phyloP scores from a whole-genome alignment of 1,140 invertebrate species.

The Eurytemora carolleeae region DNA sequence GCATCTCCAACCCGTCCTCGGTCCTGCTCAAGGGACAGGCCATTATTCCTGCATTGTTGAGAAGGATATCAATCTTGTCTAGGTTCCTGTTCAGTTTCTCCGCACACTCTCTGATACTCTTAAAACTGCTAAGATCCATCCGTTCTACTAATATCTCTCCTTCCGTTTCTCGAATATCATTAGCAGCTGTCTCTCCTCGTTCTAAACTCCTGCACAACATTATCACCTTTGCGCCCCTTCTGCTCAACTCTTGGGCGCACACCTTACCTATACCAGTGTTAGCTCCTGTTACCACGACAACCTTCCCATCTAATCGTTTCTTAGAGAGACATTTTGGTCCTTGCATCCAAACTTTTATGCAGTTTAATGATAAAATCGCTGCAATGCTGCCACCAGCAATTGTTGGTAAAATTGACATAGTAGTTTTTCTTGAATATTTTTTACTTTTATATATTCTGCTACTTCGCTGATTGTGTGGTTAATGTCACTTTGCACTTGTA shows the following conservation, averaged over 20 bases:
- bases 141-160: conserved; percentile 33
- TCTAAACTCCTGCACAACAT: conserved; percentile 32
- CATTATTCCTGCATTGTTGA: too few relatives aligned
- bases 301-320: too few relatives aligned
- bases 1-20: conserved; percentile 5
- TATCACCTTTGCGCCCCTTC: conserved; percentile 29
- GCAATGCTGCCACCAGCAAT: too few relatives aligned
- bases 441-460: too few relatives aligned
- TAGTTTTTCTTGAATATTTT: too few relatives aligned
- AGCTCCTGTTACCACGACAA: too few relatives aligned
- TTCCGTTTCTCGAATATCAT: conserved; percentile 24
- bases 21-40: not conserved
- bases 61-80: conserved; percentile 29
- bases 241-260: conserved; percentile 33
- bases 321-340: too few relatives aligned
- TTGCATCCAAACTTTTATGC: too few relatives aligned
- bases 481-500: too few relatives aligned
- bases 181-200: conserved; percentile 26
- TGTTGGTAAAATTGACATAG: too few relatives aligned
- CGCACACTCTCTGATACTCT: conserved; percentile 48
- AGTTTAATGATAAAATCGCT: too few relatives aligned
- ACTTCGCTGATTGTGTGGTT: too few relatives aligned
- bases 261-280: conserved; percentile 46
- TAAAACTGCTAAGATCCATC: conserved; percentile 47
- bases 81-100: conserved; percentile 25